A percentile compares a stretch with the other conserved stretches of the same genome.
These are phyloP conservation scores for Celastrina argiolus DNA, from an alignment of 2,888 invertebrate genomes.

Conservation along the genomic window DNA sequence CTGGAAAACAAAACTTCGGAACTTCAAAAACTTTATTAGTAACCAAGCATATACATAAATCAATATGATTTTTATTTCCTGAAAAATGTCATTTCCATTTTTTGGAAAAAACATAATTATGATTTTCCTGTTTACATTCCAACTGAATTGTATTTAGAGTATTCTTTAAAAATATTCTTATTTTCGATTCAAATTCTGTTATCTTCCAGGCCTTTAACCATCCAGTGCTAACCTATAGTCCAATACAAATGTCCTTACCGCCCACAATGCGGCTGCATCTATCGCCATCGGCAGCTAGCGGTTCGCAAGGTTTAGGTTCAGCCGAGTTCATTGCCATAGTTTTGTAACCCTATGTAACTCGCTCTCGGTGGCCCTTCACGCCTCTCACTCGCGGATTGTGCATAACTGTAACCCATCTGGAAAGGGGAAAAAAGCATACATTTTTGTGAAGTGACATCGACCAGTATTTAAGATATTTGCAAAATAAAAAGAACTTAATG, in stretches of 20 bases:
- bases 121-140: no score
- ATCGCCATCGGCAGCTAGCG: conserved; percentile 67
- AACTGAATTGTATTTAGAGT: no score
- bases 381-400: conserved; percentile 60
- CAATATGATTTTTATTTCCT: no score
- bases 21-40: no score
- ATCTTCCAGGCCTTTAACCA: background rate
- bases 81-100: no score
- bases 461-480: background rate
- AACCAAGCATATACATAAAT: no score
- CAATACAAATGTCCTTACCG: background rate
- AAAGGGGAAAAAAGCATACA: background rate
- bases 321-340: conserved; percentile 77
- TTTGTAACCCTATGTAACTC: conserved; percentile 78
- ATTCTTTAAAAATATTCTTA: no score
- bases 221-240: background rate
- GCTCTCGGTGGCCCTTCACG: conserved; percentile 64
- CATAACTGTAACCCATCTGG: conserved; percentile 25
- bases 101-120: no score
- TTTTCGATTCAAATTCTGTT: no score
- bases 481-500: background rate
- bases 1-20: no score
- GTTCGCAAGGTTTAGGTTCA: conserved; percentile 77
- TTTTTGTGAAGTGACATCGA: background rate
- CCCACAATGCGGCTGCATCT: conserved; percentile 33